Base-by-base conservation (phyloP, 2,888 invertebrate genomes). In the Maniola hyperantus region DNA sequence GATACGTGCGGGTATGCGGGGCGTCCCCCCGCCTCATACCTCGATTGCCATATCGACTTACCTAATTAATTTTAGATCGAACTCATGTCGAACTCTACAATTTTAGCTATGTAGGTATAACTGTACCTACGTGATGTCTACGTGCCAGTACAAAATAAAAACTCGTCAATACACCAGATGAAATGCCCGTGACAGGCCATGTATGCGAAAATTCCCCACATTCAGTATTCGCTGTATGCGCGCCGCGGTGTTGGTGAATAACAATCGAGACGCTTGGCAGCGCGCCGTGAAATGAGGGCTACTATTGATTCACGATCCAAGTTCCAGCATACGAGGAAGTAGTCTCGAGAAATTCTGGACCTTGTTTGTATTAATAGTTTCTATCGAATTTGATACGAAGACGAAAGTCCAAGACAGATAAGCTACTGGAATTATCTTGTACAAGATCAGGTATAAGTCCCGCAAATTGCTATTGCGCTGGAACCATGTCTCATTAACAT, bases 161-260 rank as follows among this genome's bases (percentile, higher is more conserved):
- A 65, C 39, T 39, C 36, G 59, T 65, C 57, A 68, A 64, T 68
- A 58, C 57, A 34, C 39, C 57, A 60, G 67, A 67, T 60, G 64
- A 63, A 34, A 64, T 60, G 46, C 64, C 67, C 46, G 58, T 58
- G 59, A 67, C 59, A 63, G 46, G 39, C 15, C 50, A 36, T 64
- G 83, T 81, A 83, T 82, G 83, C 81, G 80, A 85, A 83, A 88
- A 91, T 88, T 90, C 88, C 89, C 86, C 85, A 80, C 89, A 89
- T 89, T 85, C 83, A 79, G 87, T 83, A 91, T 91, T 85, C 88
- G 80, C 76, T 72, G 83, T 85, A 86, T 85, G 88, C 85, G 78
- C 88, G 81, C 75, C 78, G 78, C 76, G 77, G 79, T 75, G 80
- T 79, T 80, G 77, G 81, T 84, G 89, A 88, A 89, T 90, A 89